Percentiles rank a stretch among this genome's conserved stretches.
Conservation (phyloP, 2,797 vertebrate genomes). For the Diglossa cyanea region DNA sequence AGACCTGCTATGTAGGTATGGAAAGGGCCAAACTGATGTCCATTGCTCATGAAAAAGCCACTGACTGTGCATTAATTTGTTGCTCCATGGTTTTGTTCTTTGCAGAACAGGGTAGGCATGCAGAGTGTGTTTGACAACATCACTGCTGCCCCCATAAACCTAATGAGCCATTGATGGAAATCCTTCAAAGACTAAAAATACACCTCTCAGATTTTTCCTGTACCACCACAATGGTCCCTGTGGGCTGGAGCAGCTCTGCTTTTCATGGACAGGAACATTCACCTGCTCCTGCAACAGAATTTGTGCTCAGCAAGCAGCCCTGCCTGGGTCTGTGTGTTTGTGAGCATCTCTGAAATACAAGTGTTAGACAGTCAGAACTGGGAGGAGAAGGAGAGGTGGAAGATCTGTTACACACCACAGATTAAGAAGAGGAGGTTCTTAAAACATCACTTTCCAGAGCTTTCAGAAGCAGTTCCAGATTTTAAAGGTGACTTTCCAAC, state of each 20-base stretch:
- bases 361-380: neutral
- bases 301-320: neutral
- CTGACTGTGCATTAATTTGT: neutral
- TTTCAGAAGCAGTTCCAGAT: neutral
- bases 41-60: neutral
- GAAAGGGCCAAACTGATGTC: neutral
- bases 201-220: neutral
- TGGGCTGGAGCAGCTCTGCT: neutral
- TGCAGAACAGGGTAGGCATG: neutral
- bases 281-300: neutral
- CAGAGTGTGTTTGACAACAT: neutral
- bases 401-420: neutral
- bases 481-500: neutral
- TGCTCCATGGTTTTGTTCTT: neutral
- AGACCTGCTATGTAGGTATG: rapidly evolving
- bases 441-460: neutral
- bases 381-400: neutral
- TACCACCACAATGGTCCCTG: neutral
- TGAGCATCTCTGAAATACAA: neutral
- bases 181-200: neutral
- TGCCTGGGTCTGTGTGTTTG: neutral
- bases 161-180: neutral
- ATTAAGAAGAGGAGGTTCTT: neutral
- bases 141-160: neutral
- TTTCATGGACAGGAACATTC: neutral